A percentile compares a stretch with the other conserved stretches of the same genome.
Conservation (phyloP, 2,797 vertebrate genomes). For the Crenuchus spilurus region DNA sequence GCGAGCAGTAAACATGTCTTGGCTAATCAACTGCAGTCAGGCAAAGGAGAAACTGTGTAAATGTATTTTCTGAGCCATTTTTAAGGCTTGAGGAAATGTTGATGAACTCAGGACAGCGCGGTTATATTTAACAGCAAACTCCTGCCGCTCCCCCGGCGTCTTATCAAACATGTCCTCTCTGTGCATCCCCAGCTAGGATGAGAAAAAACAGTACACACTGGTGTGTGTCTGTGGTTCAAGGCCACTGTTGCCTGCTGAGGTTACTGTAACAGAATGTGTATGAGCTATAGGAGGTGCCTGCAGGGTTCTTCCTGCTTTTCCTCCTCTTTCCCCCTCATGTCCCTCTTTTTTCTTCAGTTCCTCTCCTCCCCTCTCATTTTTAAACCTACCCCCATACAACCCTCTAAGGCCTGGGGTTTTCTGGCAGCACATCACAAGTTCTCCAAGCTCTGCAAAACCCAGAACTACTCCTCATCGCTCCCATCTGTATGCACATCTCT, state of each 20-base stretch:
- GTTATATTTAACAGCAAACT: not conserved
- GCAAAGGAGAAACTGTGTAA: too few species aligned
- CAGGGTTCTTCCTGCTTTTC: constrained; percentile 24
- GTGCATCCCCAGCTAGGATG: not conserved
- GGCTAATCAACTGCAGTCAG: too few species aligned
- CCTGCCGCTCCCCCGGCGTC: not conserved
- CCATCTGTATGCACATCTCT: not conserved
- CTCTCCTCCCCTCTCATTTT: constrained; percentile 22
- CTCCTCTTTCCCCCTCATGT: constrained; percentile 2
- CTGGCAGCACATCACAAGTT: constrained; percentile 59
- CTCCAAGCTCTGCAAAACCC: constrained; percentile 44
- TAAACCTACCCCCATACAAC: not conserved
- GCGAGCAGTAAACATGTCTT: too few species aligned
- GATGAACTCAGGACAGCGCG: not conserved
- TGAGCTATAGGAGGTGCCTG: constrained; percentile 31
- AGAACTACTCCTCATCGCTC: not conserved
- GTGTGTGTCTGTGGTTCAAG: not conserved
- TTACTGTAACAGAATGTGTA: constrained; percentile 13
- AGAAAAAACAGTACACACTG: not conserved
- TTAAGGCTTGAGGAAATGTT: too few species aligned
- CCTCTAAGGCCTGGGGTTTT: constrained; percentile 49
- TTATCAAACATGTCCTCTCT: not conserved
- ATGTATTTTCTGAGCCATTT: too few species aligned
- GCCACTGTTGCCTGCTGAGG: constrained; percentile 17
- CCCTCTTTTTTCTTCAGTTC: constrained; percentile 29